Conservation (phyloP, 2,888 invertebrate genomes). For the Anthophora plumipes region DNA sequence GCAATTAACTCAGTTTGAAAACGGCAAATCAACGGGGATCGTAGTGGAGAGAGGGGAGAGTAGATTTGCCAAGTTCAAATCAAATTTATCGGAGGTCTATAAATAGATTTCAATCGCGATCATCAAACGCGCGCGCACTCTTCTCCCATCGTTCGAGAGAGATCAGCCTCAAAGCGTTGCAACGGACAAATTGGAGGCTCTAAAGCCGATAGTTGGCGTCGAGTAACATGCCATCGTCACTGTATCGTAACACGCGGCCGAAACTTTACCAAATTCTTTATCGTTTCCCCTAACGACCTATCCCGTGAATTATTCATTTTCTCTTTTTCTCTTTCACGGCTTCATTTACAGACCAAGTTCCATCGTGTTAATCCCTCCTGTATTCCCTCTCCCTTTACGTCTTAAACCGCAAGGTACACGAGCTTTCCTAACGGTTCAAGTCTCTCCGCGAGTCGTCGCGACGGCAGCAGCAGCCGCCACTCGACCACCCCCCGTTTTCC, state of each 20-base stretch:
- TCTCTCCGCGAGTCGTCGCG: too few relatives aligned
- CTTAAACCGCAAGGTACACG: not conserved
- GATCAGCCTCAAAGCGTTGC: conserved; percentile 23
- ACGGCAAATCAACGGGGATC: conserved; percentile 20
- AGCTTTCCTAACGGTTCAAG: conserved; percentile 21
- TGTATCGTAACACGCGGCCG: not conserved
- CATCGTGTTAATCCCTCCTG: not conserved
- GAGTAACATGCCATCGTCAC: not conserved
- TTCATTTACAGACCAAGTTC: not conserved
- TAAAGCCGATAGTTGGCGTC: conserved; percentile 3
- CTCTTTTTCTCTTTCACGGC: not conserved
- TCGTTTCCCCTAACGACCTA: not conserved
- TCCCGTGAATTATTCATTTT: not conserved
- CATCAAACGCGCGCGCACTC: conserved; percentile 43
- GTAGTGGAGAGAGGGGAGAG: not conserved
- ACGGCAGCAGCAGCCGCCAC: conserved; percentile 11
- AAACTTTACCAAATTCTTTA: not conserved
- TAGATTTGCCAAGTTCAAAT: conserved; percentile 22
- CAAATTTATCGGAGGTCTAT: conserved; percentile 33
- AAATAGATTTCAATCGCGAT: conserved; percentile 41
- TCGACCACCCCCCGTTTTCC: conserved; percentile 18
- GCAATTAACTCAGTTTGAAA: conserved; percentile 41
- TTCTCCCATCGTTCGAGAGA: not conserved
- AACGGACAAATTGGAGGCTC: conserved; percentile 7
- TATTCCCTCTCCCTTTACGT: too few relatives aligned